Conservation (phyloP, 2,113 vertebrate genomes). For the Panthera tigris region DNA sequence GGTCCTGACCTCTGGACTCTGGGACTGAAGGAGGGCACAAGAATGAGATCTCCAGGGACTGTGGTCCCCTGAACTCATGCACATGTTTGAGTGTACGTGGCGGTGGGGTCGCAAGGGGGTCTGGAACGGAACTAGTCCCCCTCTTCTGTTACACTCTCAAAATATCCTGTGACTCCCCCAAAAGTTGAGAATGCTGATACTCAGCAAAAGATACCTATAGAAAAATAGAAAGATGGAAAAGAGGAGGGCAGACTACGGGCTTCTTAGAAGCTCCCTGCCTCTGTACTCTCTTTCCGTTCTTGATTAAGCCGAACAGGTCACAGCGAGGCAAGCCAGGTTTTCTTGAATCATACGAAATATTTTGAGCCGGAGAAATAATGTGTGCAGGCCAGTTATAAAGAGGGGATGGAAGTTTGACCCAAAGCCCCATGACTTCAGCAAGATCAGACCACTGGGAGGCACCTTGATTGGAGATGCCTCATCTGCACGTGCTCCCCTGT, state of each 20-base stretch:
- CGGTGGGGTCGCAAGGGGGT: accelerated
- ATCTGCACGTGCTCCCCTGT: not conserved
- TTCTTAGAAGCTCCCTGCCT: not conserved
- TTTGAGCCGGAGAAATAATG: not conserved
- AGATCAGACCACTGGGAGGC: not conserved
- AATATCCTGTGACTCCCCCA: not conserved
- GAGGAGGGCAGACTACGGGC: accelerated
- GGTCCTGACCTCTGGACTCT: not conserved
- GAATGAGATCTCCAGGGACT: not conserved
- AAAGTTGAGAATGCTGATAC: not conserved
- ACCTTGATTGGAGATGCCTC: not conserved
- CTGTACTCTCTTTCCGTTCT: not conserved
- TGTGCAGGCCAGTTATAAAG: not conserved
- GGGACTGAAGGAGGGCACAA: not conserved
- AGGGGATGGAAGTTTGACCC: not conserved
- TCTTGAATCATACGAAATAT: not conserved
- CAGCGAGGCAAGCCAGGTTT: not conserved
- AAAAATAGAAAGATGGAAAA: not conserved
- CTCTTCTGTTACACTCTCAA: not conserved
- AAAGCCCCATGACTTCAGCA: not conserved
- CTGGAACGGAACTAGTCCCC: not conserved
- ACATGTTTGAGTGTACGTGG: accelerated
- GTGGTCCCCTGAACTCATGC: not conserved
- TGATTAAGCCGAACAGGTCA: not conserved
- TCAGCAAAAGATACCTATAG: not conserved